Evolutionary conservation across 2,113 vertebrate species (phyloP).

Genomic region (Ceyx cyanopectus): DNA sequence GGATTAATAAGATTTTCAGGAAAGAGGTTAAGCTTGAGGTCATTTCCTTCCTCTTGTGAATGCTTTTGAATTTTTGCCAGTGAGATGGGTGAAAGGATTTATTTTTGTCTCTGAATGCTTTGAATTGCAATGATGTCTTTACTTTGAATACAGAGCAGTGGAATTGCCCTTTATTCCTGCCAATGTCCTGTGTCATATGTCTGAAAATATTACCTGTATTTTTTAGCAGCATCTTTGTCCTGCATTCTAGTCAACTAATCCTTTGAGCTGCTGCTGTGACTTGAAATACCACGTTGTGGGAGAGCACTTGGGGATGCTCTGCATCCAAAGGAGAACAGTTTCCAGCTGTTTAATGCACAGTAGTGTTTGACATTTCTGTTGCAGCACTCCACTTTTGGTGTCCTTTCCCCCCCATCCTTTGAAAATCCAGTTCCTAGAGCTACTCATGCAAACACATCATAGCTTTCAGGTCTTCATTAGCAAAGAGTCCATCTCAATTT

Average conservation of each 20-base stretch:
- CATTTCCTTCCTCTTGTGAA: constrained; percentile 61
- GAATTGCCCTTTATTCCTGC: constrained; percentile 46
- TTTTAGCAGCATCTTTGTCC: not conserved
- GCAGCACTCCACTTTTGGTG: not conserved
- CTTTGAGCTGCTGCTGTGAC: not conserved
- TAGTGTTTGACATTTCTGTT: not conserved
- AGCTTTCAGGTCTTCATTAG: not conserved
- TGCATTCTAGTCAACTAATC: not conserved
- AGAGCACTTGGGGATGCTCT: not conserved
- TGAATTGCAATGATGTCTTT: constrained; percentile 29
- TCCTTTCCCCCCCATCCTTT: not conserved
- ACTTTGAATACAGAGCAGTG: not conserved
- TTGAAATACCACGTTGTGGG: not conserved
- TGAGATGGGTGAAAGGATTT: constrained; percentile 52
- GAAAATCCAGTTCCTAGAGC: not conserved
- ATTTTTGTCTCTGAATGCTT: constrained; percentile 62
- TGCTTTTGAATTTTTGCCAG: constrained; percentile 41
- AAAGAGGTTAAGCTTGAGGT: constrained; percentile 64
- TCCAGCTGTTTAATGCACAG: not conserved
- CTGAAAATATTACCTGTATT: not conserved
- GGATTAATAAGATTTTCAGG: constrained; percentile 63
- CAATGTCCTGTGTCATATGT: not conserved
- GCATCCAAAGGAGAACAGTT: not conserved
- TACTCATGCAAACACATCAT: not conserved
- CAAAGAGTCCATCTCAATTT: not conserved